A percentile compares a stretch with the other conserved stretches of the same genome.
Conservation (phyloP, 2,113 vertebrate species). For the Barbus barbus region DNA sequence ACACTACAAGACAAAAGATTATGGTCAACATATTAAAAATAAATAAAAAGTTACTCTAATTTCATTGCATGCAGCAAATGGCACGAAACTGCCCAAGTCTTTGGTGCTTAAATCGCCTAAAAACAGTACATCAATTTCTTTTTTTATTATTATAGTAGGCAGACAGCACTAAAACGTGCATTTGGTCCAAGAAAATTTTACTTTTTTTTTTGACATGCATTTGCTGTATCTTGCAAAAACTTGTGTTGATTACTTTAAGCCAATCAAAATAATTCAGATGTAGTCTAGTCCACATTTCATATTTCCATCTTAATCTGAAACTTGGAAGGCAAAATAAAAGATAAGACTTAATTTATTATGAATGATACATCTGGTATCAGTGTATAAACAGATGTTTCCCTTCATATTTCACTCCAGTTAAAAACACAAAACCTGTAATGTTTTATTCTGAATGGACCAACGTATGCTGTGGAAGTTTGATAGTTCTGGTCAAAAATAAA, state of each 20-base stretch:
- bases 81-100: background rate
- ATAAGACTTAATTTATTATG: background rate
- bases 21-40: background rate
- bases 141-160: background rate
- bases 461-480: background rate
- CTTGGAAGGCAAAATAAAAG: background rate
- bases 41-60: background rate
- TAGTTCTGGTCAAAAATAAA: no score
- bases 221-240: background rate
- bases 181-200: background rate
- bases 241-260: background rate
- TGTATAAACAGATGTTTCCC: background rate
- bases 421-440: background rate
- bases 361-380: background rate
- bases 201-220: background rate
- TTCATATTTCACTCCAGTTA: background rate
- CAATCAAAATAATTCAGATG: background rate
- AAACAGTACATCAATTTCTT: no score
- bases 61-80: background rate
- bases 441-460: background rate
- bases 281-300: background rate
- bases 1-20: constrained; percentile 76
- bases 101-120: no score
- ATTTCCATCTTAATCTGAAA: background rate
- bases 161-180: background rate